Evolutionary conservation across 2,113 vertebrate species (phyloP), one percentile per base, ranked within the genome.

Genomic region (Maccullochella peelii): DNA sequence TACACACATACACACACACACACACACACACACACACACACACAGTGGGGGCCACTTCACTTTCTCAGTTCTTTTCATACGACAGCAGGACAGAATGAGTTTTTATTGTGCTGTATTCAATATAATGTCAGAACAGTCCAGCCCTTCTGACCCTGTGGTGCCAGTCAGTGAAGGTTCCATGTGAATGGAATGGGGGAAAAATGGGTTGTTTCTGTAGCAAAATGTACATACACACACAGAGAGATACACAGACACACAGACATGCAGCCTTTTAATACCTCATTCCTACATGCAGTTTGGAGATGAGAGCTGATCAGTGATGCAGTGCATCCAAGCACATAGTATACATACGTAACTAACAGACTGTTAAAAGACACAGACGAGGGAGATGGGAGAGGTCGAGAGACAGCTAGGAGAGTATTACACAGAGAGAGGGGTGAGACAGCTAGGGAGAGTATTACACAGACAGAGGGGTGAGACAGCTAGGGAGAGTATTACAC

Each of bases 341-440:
- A 87, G 76, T 59, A 57, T 72, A 85, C 85, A 54, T 62, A 70
- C 81, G 73, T 77, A 77, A 73, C 42, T 20, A 73, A 73, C 65
- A 54, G 77, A 16, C 66, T 86, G 55, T 20, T 33, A 52, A 36
- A 12, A 49, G 47, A 58, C 20, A 40, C 5, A 57, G 16, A 25
- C 14, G 36, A 42, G 5, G 20, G 33, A 27, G 30, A 27, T 7
- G 36, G 9, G 36, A 55, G 30, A 62, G 58, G 33, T n/a, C n/a
- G n/a, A 7, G 20, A 76, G 59, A 42, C 11, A 16, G 67, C 61
- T 12, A 44, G 61, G 21, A 38, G 33, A 14, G 8, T 7, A 21
- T 71, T 18, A 55, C 42, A 40, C 3, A 33, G 33, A 67, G 49
- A 14, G 52, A 18, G 18, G 36, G 10, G n/a, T n/a, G n/a, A n/a